phyloP scores from a whole-genome alignment of 53 echinoderm and acorn worm genomes.

The Zoroaster sp. region DNA sequence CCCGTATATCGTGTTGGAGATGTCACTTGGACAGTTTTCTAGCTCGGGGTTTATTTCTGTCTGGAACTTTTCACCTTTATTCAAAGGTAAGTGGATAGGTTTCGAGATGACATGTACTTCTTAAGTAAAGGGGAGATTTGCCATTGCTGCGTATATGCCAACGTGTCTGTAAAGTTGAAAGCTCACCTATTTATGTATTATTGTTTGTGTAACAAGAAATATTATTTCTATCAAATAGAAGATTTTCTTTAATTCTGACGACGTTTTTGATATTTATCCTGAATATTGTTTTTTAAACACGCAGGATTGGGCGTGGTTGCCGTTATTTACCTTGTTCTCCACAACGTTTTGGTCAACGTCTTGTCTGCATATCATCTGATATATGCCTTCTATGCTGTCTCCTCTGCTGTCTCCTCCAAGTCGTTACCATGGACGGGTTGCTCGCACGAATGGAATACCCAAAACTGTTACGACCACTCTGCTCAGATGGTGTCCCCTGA shows the following conservation, averaged over 20 bases:
- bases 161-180: too few species aligned
- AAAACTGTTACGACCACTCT: neutral
- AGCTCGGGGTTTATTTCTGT: constrained; percentile 48
- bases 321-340: neutral
- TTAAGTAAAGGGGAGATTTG: neutral
- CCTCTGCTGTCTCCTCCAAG: neutral
- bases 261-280: too few species aligned
- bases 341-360: neutral
- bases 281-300: too few species aligned
- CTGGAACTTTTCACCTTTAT: constrained; percentile 47
- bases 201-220: too few species aligned
- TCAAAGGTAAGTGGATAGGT: constrained; percentile 15
- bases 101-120: neutral
- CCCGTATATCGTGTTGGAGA: constrained; percentile 48
- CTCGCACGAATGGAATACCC: constrained; percentile 41
- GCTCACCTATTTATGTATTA: too few species aligned
- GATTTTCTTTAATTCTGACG: too few species aligned
- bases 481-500: neutral
- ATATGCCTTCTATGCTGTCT: constrained; percentile 27
- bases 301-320: constrained; percentile 20
- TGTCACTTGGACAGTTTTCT: constrained; percentile 57
- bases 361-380: constrained; percentile 34
- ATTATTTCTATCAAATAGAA: too few species aligned
- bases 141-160: neutral
- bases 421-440: constrained; percentile 46